Conservation (phyloP, 2,113 vertebrate species). For the Malurus melanocephalus region DNA sequence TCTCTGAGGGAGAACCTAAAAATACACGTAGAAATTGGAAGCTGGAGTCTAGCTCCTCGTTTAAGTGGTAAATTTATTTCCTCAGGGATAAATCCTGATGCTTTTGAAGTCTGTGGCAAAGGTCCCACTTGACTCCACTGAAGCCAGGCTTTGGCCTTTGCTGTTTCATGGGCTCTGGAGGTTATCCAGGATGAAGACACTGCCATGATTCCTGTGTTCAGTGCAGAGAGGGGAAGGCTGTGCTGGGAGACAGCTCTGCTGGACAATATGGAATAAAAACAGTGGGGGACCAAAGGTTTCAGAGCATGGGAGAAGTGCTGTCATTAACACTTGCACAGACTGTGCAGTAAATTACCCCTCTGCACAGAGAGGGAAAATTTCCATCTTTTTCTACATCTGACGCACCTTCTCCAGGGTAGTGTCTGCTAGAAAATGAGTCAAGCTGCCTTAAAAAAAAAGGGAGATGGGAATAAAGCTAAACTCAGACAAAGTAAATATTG, state of each 20-base stretch:
- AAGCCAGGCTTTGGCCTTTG: background rate
- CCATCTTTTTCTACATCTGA: background rate
- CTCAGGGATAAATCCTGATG: background rate
- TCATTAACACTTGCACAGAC: background rate
- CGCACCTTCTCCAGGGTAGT: background rate
- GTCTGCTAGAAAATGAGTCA: background rate
- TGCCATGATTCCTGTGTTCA: background rate
- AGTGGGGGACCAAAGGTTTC: background rate
- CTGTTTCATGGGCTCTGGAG: background rate
- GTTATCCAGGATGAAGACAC: background rate
- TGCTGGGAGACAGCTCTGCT: background rate
- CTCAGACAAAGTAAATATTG: conserved; percentile 32
- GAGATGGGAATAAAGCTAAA: background rate
- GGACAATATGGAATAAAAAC: background rate
- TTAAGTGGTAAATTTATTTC: conserved; percentile 18
- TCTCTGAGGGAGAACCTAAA: background rate
- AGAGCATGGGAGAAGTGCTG: background rate
- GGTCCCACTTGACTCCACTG: background rate
- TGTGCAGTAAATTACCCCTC: background rate
- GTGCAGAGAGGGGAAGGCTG: background rate
- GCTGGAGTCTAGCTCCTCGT: background rate
- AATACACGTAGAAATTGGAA: background rate
- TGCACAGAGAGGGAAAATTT: background rate
- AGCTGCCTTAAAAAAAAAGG: background rate
- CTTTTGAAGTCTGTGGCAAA: conserved; percentile 48